A percentile compares a stretch with the other conserved stretches of the same genome.
These are phyloP conservation scores for Nephrotoma guestfalica DNA, from an alignment of 2,888 invertebrate genomes.

Conservation along the genomic window DNA sequence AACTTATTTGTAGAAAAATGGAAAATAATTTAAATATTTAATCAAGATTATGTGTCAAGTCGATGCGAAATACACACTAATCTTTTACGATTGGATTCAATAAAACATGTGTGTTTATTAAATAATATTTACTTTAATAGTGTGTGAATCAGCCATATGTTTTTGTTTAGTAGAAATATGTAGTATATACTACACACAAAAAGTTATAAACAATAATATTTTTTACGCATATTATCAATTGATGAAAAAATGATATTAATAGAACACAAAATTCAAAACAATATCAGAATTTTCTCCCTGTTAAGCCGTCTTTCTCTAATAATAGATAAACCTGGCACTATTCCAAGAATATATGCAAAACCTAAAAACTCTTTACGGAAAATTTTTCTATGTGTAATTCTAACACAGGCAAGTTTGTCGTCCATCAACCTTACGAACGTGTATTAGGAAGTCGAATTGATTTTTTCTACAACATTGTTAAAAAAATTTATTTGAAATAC, in stretches of 20 bases:
- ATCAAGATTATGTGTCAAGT: not conserved
- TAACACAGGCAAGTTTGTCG: not conserved
- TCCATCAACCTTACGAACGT: not conserved
- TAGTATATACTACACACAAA: no score
- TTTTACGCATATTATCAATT: no score
- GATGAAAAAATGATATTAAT: not conserved
- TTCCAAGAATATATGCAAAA: not conserved
- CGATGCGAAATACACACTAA: not conserved
- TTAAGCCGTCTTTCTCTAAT: not conserved
- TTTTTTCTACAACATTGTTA: no score
- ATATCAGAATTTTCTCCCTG: not conserved
- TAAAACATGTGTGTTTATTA: not conserved
- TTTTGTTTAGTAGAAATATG: no score
- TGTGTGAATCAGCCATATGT: not conserved
- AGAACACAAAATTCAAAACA: not conserved
- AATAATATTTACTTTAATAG: not conserved
- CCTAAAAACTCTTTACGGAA: not conserved
- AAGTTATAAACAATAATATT: no score
- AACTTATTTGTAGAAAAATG: not conserved
- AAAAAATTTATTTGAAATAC: no score
- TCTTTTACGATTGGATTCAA: not conserved
- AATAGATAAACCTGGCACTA: not conserved
- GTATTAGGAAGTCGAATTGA: no score
- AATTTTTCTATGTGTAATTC: not conserved
- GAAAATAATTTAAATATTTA: not conserved